Evolutionary conservation across 2,113 vertebrate species (phyloP).

Genomic region (Hippocampus mohnikei): DNA sequence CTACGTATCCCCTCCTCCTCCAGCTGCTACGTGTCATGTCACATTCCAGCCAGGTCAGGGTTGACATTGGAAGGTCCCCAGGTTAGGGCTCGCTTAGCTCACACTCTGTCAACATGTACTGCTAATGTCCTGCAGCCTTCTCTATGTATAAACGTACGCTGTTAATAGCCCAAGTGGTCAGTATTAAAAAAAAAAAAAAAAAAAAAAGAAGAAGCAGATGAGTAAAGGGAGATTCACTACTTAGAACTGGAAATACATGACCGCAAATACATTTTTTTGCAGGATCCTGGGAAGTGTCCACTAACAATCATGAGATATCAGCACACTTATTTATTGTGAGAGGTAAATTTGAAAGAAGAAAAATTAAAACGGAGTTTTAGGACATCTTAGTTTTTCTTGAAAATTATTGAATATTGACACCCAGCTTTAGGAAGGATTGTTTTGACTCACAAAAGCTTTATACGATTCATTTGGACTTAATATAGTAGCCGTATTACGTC

Average conservation of each 20-base stretch:
- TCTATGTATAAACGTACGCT: slow-evolving; percentile 7
- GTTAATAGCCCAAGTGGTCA: slow-evolving; percentile 5
- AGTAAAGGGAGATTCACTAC: neutral
- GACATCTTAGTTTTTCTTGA: too few relatives aligned
- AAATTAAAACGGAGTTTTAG: too few relatives aligned
- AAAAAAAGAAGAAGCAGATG: neutral
- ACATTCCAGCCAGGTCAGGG: slow-evolving; percentile 74
- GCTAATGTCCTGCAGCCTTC: slow-evolving; percentile 17
- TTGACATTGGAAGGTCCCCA: slow-evolving; percentile 31
- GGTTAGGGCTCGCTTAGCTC: slow-evolving; percentile 27
- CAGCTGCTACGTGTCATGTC: slow-evolving; percentile 37
- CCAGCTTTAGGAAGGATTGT: too few relatives aligned
- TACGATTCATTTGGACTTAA: too few relatives aligned
- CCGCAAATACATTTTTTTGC: neutral
- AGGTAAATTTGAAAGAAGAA: too few relatives aligned
- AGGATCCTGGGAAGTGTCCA: too few relatives aligned
- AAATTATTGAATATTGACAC: too few relatives aligned
- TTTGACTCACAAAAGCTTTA: too few relatives aligned
- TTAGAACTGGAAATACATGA: neutral
- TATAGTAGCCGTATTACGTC: too few relatives aligned
- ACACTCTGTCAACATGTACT: slow-evolving; percentile 20
- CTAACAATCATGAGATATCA: too few relatives aligned
- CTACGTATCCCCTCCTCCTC: slow-evolving; percentile 12
- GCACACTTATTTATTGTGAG: too few relatives aligned
- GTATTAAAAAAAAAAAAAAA: too few relatives aligned